A percentile compares a stretch with the other conserved stretches of the same genome.
phyloP scores from a whole-genome alignment of 2,888 invertebrate genomes.

The Andrena hattorfiana region DNA sequence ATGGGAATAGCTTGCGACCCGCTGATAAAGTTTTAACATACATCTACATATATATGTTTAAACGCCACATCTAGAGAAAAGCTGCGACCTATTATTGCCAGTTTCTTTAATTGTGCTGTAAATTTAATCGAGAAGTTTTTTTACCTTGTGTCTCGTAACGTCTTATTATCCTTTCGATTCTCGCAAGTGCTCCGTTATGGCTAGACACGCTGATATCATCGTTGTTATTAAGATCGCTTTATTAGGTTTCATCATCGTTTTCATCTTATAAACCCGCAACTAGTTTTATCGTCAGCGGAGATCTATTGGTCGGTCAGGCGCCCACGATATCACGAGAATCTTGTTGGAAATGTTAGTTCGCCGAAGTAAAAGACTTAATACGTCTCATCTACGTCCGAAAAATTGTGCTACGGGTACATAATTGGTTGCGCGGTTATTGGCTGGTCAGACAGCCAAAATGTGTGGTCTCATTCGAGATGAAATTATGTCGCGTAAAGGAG shows the following conservation, averaged over 20 bases:
- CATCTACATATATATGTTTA: too few species aligned
- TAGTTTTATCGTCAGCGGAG: conserved; percentile 22
- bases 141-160: neutral
- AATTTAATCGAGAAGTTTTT: neutral
- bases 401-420: conserved; percentile 5
- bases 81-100: neutral
- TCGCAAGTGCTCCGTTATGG: conserved; percentile 14
- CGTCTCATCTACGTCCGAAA: conserved; percentile 21
- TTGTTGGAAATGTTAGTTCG: conserved; percentile 13
- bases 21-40: too few species aligned
- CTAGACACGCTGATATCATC: conserved; percentile 27
- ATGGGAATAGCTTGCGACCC: too few species aligned
- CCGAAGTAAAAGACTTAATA: conserved; percentile 10
- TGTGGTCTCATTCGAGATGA: neutral
- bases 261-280: conserved; percentile 25
- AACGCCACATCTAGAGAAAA: neutral
- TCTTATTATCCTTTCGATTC: conserved; percentile 30
- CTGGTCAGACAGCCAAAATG: neutral
- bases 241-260: conserved; percentile 42
- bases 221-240: conserved; percentile 47
- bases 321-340: conserved; percentile 15
- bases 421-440: conserved; percentile 3
- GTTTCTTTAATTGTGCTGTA: neutral
- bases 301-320: conserved; percentile 33
- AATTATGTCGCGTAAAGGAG: neutral